Evolutionary conservation across 2,113 vertebrate species (phyloP), one percentile per base, ranked within the genome.

Genomic region (Psettodes erumei): DNA sequence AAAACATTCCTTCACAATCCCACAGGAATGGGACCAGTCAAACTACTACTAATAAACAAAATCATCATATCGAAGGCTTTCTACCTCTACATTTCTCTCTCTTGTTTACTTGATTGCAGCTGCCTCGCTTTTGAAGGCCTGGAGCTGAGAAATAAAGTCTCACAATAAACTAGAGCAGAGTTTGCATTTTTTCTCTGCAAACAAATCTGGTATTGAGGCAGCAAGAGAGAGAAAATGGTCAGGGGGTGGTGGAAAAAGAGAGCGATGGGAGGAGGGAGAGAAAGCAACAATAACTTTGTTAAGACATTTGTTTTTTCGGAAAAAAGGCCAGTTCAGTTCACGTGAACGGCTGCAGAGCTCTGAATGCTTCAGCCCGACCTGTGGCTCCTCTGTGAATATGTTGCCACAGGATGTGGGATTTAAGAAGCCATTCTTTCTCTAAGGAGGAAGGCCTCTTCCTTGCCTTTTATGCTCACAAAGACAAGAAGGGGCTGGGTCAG

Each of bases 381-480:
- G 64, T 65, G 42, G 75, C 78, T 85, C 47, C 79, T 74, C 73
- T 62, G 71, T 84, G 76, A 88, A 86, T 84, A 68, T 60, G 72
- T 67, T 62, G 87, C 61, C 74, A 82, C 85, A 90, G 85, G 92
- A 92, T 86, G 82, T 73, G 51, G 71, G 76, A 33, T 75, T 77
- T 71, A 82, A 83, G 85, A 93, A 92, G 83, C 62, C 89, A 76
- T 88, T 90, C 90, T 92, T 89, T 86, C 81, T 83, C 48, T 40
- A 28, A 80, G 72, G 72, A 85, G 79, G 85, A 86, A 88, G 80
- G 85, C 86, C 86, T 86, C 90, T 92, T 92, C 91, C 90, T 91
- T 86, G 63, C 70, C 87, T 92, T 93, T 93, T 89, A 92, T 91
- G 91, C 88, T 86, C 83, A 92, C 89, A 94, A 92, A 92, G 89